Evolutionary conservation across 2,113 vertebrate genomes (phyloP), one percentile per base, ranked within the genome.

Genomic region (Phainopepla nitens): DNA sequence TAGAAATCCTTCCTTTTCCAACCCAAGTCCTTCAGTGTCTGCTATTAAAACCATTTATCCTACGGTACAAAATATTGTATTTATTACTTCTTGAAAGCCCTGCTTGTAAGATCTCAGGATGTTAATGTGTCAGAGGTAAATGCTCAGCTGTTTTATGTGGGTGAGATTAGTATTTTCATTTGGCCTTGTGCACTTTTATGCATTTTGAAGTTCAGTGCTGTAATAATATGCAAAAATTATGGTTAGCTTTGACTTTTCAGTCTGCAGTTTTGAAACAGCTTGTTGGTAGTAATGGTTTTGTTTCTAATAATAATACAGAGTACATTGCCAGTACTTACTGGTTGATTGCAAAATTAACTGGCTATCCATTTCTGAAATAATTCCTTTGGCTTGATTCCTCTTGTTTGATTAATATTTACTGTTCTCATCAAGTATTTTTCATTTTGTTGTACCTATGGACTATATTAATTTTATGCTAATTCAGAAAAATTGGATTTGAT

Each of bases 291-390:
- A 89, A 90, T 90, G 86, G 60, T 64, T 93, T 93, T 94, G 76
- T 96, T 93, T 96, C 93, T 94, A 96, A 90, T 96, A 96, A 95
- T 96, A 96, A 91, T 86, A 64, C 3, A 8, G 82, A 94, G 82
- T 84, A 75, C 69, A 64, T 90, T 88, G 50, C 91, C 93, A 21
- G 79, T 95, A 71, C 68, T 96, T 90, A 96, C 76, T 83, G 82
- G 76, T 53, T 78, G 91, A 87, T 96, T 96, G 92, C 83, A 93
- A 93, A 96, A 97, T 84, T 82, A 91, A 19, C 81, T 72, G 66
- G 42, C 89, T 91, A 42, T 94, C 91, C 89, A 47, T 93, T 95
- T 93, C 83, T 94, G 45, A 79, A 95, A 84, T 89, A 89, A 89
- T 76, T 91, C 57, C 53, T 89, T 91, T 91, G 90, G 80, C 93